Conservation (phyloP, 2,113 vertebrate genomes). For the Hiodon alosoides region DNA sequence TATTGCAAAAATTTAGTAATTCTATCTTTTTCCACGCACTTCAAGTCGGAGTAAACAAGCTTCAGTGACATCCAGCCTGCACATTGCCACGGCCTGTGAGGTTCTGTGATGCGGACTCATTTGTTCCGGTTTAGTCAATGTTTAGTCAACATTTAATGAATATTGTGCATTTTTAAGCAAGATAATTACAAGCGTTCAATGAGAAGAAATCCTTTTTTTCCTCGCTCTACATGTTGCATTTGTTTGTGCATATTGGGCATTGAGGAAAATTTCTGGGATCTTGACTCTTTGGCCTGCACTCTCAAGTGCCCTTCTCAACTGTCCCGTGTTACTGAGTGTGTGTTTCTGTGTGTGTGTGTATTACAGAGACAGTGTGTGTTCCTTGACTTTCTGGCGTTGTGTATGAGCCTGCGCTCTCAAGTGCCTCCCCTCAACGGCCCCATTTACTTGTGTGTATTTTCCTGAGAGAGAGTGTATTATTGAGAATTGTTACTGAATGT, state of each 20-base stretch:
- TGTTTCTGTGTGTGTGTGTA: slow-evolving; percentile 15
- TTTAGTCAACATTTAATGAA: not conserved
- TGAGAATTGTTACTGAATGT: not conserved
- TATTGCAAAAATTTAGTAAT: too few species aligned
- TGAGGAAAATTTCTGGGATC: too few species aligned
- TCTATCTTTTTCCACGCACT: too few species aligned
- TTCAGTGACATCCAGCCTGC: too few species aligned
- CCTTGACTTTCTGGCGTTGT: not conserved
- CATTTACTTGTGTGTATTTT: slow-evolving; percentile 30
- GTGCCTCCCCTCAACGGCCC: too few species aligned
- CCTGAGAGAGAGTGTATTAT: slow-evolving; percentile 40
- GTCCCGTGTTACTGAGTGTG: not conserved
- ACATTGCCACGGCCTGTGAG: not conserved
- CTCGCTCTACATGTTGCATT: slow-evolving; percentile 19
- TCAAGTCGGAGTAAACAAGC: too few species aligned
- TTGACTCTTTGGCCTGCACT: too few species aligned
- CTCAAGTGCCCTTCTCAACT: too few species aligned
- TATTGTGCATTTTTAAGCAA: not conserved
- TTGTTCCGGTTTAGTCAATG: too few species aligned
- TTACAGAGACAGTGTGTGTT: slow-evolving; percentile 19
- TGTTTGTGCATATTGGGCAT: not conserved
- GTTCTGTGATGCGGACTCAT: too few species aligned
- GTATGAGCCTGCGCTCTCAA: slow-evolving; percentile 13
- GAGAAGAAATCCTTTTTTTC: not conserved
- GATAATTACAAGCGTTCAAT: not conserved